Conservation (phyloP, 1,140 invertebrate species). For the Tetramorium parvispinum region DNA sequence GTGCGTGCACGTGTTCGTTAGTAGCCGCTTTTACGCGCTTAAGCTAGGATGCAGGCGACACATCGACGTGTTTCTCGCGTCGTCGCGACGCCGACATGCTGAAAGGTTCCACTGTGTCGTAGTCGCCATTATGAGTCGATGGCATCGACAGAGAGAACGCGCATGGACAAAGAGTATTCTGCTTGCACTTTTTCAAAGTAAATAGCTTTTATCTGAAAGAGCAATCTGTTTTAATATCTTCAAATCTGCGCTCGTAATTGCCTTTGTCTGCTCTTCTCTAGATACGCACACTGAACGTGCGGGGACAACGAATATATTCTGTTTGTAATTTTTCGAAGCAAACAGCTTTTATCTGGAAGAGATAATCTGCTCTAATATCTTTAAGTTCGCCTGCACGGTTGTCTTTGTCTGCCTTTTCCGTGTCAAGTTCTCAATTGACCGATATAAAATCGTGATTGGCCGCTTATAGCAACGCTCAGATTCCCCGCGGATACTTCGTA, state of each 20-base stretch:
- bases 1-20: slow-evolving; percentile 51
- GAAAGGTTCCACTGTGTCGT: neutral
- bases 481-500: neutral
- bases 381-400: neutral
- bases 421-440: slow-evolving; percentile 1
- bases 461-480: neutral
- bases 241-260: too few species aligned
- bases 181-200: neutral
- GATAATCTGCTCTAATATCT: neutral
- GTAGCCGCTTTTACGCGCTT: slow-evolving; percentile 38
- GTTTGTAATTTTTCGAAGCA: neutral
- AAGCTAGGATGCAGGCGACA: neutral
- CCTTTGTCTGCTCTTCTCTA: neutral
- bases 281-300: neutral
- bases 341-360: neutral
- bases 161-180: neutral
- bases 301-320: neutral
- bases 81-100: neutral
- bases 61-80: neutral
- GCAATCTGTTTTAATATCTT: neutral
- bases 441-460: neutral
- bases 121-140: neutral
- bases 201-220: neutral
- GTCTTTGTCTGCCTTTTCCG: neutral
- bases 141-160: neutral